Percentiles rank a stretch among this genome's conserved stretches.
These are phyloP conservation scores for Heliconius charithonia DNA, from an alignment of 2,888 invertebrate species.

Conservation along the genomic window DNA sequence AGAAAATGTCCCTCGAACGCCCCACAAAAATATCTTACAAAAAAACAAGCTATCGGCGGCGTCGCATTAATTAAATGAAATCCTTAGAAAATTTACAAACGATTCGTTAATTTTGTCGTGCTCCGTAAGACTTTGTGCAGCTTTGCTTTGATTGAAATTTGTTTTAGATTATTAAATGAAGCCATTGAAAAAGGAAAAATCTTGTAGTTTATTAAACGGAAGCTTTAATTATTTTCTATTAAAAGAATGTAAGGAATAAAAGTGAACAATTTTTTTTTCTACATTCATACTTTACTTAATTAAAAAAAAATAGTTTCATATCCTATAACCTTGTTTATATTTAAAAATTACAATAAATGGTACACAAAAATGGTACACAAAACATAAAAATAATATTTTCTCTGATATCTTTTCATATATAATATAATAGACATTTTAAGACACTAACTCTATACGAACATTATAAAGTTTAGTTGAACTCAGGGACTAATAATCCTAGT, in stretches of 20 bases:
- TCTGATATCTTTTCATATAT: too few species aligned
- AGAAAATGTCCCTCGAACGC: conserved; percentile 17
- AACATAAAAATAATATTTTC: background rate
- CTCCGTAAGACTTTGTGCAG: conserved; percentile 45
- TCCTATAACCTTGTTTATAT: too few species aligned
- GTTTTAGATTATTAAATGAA: conserved; percentile 40
- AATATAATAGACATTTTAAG: too few species aligned
- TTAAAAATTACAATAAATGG: background rate
- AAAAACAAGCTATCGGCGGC: conserved; percentile 45
- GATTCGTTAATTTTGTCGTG: conserved; percentile 57
- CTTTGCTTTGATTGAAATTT: conserved; percentile 48
- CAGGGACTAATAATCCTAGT: too few species aligned
- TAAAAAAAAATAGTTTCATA: background rate
- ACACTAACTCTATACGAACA: too few species aligned
- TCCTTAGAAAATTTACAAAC: conserved; percentile 57
- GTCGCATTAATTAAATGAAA: conserved; percentile 62
- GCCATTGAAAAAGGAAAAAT: background rate
- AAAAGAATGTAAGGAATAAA: background rate
- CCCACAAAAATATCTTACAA: conserved; percentile 25
- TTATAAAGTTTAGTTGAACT: too few species aligned
- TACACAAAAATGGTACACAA: background rate
- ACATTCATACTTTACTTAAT: background rate
- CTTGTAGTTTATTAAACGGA: background rate
- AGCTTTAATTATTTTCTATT: background rate
- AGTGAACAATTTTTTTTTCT: background rate